Evolutionary conservation across 2,888 invertebrate genomes (phyloP).

Genomic region (Eutolmus rufibarbis): DNA sequence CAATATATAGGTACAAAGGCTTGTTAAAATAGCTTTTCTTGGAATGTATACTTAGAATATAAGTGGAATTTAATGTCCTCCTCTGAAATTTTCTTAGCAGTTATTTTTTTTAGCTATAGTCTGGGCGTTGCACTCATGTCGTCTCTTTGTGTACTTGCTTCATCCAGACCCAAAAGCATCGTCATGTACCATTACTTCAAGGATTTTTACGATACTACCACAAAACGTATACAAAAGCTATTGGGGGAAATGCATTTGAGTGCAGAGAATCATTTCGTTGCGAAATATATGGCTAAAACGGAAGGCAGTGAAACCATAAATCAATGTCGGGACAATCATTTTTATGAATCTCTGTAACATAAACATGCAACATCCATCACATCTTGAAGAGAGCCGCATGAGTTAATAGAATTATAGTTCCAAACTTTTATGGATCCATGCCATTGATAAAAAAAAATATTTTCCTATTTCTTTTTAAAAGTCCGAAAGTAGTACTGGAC

Average conservation of each 20-base stretch:
- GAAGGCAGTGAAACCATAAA: neutral
- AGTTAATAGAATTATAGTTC: neutral
- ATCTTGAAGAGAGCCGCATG: neutral
- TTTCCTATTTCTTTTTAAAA: neutral
- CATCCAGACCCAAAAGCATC: neutral
- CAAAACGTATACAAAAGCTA: neutral
- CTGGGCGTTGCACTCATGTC: neutral
- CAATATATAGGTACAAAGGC: no score
- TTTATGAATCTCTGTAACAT: neutral
- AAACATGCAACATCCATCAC: neutral
- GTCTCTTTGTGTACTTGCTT: neutral
- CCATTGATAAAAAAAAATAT: neutral
- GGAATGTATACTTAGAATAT: no score
- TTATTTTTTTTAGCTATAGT: neutral
- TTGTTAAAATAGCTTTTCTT: no score
- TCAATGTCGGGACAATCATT: neutral
- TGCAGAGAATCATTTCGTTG: neutral
- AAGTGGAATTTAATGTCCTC: no score
- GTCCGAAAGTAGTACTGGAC: neutral
- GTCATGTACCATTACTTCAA: neutral
- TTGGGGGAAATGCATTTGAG: neutral
- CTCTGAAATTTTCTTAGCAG: neutral
- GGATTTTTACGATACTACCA: neutral
- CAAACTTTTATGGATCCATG: neutral
- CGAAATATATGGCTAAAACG: neutral